Evolutionary conservation across 2,888 invertebrate species (phyloP), one percentile per base, ranked within the genome.

Genomic region (Sesamia inferens): DNA sequence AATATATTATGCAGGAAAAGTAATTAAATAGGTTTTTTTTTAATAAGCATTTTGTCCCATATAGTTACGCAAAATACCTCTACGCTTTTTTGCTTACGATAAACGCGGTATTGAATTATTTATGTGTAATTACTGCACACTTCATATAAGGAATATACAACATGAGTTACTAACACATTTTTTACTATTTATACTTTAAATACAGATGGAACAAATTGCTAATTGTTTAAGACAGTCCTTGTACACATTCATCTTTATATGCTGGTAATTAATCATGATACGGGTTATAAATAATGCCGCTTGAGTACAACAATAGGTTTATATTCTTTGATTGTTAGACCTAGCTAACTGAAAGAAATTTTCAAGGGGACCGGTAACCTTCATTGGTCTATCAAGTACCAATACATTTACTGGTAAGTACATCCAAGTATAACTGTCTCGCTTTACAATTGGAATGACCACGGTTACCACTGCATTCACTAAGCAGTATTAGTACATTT

Each of bases 91-190:
- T 78, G 58, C 70, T 61, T 61, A n/a, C 73, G 42, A 76, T 78
- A 75, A 78, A 79, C 73, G 78, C 67, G 64, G 65, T 82, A 81
- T 80, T 85, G 87, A 88, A 90, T 90, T 88, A 89, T 89, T 87
- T 88, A 90, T 90, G 75, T 84, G 71, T 83, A 85, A 84, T 86
- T 86, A 87, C 79, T 76, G 67, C 73, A 78, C 79, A 83, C 77
- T 75, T 77, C 79, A 76, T 81, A 82, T 76, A 79, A 74, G 74
- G 74, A 73, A 69, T 86, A 82, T 77, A 86, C 81, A 86, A 85
- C 81, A 79, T 76, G 82, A 84, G 76, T 78, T 82, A 31, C 31
- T 31, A 31, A 78, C 82, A 78, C 61, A 73, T 80, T 84, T 85
- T 87, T 86, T 83, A 82, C 75, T 73, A 74, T 73, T 68, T 76